Evolutionary conservation across 2,888 invertebrate species (phyloP).

Genomic region (Venusia cambrica): DNA sequence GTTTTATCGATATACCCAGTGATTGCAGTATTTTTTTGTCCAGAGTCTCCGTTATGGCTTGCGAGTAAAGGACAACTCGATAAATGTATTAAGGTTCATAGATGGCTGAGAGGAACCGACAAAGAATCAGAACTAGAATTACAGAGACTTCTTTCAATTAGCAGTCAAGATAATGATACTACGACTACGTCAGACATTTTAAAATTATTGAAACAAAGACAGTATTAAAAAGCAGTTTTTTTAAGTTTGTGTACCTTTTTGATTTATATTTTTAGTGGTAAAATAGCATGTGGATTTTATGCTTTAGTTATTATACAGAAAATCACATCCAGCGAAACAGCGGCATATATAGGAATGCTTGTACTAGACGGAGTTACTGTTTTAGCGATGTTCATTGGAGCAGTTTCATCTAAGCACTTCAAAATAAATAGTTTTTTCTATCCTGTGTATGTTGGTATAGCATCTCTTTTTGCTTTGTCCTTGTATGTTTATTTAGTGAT

Average conservation of each 20-base stretch:
- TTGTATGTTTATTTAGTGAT: too few relatives aligned
- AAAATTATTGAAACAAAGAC: too few relatives aligned
- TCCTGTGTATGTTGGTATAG: too few relatives aligned
- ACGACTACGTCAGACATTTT: too few relatives aligned
- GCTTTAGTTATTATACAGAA: constrained; percentile 39
- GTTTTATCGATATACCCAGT: constrained; percentile 19
- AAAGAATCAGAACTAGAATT: too few relatives aligned
- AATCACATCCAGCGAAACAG: constrained; percentile 35
- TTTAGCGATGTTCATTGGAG: constrained; percentile 36
- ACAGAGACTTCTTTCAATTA: too few relatives aligned
- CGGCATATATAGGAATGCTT: constrained; percentile 41
- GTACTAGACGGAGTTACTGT: constrained; percentile 46
- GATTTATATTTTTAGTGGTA: constrained; percentile 4
- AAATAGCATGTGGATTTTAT: constrained; percentile 7
- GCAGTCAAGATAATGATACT: too few relatives aligned
- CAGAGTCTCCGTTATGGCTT: constrained; percentile 35
- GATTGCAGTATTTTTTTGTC: constrained; percentile 23
- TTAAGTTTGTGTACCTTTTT: background rate
- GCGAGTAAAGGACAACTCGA: constrained; percentile 27
- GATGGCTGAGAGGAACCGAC: too few relatives aligned
- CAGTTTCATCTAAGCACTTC: constrained; percentile 26
- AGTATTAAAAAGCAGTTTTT: too few relatives aligned
- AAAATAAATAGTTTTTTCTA: constrained; percentile 18
- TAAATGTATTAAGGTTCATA: too few relatives aligned
- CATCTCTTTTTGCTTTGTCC: too few relatives aligned